A percentile compares a stretch with the other conserved stretches of the same genome.
Evolutionary conservation across 2,113 vertebrate species (phyloP).

Genomic region (Scortum barcoo): DNA sequence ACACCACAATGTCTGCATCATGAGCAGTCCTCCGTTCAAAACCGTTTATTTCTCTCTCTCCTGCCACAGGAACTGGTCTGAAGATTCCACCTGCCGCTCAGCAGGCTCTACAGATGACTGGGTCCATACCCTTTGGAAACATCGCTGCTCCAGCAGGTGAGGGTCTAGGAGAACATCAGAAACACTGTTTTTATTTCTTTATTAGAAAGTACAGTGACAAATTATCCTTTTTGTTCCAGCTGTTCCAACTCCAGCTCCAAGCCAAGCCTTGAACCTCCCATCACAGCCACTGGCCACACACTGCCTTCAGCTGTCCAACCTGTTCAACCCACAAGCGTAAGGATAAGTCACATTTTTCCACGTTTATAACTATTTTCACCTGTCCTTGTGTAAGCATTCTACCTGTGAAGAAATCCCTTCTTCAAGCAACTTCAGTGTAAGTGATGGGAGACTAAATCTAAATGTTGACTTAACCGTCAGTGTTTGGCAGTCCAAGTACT

Average conservation of each 20-base stretch:
- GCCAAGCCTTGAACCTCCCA: constrained; percentile 87
- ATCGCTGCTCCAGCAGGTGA: constrained; percentile 82
- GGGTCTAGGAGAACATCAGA: not conserved
- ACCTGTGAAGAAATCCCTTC: not conserved
- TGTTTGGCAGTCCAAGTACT: too few species aligned
- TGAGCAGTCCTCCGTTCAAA: not conserved
- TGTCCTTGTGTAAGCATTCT: not conserved
- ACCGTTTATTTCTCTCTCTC: not conserved
- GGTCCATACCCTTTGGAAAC: constrained; percentile 93
- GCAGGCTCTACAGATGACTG: constrained; percentile 97
- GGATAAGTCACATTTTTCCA: too few species aligned
- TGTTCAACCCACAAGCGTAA: constrained; percentile 99
- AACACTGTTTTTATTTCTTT: too few species aligned
- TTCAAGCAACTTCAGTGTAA: not conserved
- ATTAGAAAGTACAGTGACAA: not conserved
- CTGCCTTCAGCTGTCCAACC: constrained; percentile 98
- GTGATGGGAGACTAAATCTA: not conserved
- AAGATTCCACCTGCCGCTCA: constrained; percentile 98
- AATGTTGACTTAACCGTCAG: not conserved
- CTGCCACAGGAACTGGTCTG: constrained; percentile 91
- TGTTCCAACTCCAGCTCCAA: constrained; percentile 72
- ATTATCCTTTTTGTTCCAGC: constrained; percentile 33
- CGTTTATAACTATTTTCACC: not conserved
- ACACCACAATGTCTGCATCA: not conserved
- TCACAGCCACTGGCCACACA: constrained; percentile 96